These are phyloP conservation scores for Columbina picui DNA, from an alignment of 2,113 vertebrate species.

Conservation along the genomic window DNA sequence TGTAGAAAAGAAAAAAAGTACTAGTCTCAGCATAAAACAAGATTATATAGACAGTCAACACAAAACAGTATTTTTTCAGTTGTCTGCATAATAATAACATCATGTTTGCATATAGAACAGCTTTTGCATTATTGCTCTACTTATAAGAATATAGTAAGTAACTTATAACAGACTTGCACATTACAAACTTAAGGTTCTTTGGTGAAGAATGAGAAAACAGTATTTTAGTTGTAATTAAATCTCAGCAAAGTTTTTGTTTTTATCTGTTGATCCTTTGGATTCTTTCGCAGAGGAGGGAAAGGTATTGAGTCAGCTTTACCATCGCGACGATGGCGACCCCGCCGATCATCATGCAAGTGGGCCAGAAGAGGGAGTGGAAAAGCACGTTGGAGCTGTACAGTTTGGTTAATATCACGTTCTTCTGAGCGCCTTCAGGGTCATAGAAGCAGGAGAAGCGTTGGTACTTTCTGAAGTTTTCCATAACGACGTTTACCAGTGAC, in stretches of 20 bases:
- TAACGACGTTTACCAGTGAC: constrained; percentile 83
- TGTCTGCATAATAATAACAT: constrained; percentile 76
- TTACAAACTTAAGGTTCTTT: constrained; percentile 89
- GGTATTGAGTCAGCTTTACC: constrained; percentile 96
- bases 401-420: constrained; percentile 87
- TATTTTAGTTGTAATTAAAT: constrained; percentile 74
- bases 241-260: constrained; percentile 48
- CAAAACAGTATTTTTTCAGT: constrained; percentile 61
- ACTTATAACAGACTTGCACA: constrained; percentile 81
- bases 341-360: constrained; percentile 88
- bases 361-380: constrained; percentile 92
- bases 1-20: constrained; percentile 54
- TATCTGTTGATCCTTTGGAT: constrained; percentile 88
- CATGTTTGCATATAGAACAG: constrained; percentile 85
- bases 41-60: constrained; percentile 63
- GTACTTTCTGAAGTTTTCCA: constrained; percentile 87
- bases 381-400: constrained; percentile 87
- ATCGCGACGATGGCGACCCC: constrained; percentile 87
- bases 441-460: constrained; percentile 88
- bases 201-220: constrained; percentile 86
- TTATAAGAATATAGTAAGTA: constrained; percentile 79
- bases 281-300: constrained; percentile 90
- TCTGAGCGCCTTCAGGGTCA: constrained; percentile 82
- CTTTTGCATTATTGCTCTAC: constrained; percentile 86
- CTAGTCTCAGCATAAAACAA: constrained; percentile 69